These are phyloP conservation scores for Mastomys coucha DNA, from an alignment of 2,113 vertebrate species.

Conservation along the genomic window DNA sequence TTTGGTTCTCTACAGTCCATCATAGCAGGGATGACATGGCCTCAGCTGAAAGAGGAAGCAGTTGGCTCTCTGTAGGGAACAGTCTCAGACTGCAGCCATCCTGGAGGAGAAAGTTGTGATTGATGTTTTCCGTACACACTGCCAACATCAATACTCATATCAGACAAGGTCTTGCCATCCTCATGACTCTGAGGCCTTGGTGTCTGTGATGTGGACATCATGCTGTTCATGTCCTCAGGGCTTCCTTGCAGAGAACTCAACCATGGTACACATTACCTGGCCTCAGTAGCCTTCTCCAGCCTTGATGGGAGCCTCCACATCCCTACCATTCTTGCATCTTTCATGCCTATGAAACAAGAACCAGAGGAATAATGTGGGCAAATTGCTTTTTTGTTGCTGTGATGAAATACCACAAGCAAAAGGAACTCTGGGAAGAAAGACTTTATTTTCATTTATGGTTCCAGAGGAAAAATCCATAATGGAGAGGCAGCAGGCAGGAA, in stretches of 20 bases:
- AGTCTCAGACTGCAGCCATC: background rate
- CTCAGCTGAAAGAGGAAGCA: background rate
- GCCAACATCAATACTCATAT: background rate
- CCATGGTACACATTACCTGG: background rate
- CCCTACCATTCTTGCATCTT: background rate
- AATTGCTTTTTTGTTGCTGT: background rate
- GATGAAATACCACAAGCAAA: background rate
- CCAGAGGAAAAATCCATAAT: background rate
- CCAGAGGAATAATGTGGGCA: too few species aligned
- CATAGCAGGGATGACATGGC: too few species aligned
- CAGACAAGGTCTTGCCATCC: background rate
- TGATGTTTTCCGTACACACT: background rate
- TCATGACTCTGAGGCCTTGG: background rate
- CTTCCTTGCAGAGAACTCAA: background rate
- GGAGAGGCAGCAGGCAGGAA: background rate
- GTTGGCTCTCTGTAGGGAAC: background rate
- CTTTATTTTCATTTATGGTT: background rate
- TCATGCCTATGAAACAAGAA: background rate
- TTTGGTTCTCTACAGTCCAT: background rate
- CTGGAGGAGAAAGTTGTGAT: background rate
- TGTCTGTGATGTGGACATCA: background rate
- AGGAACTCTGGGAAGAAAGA: background rate
- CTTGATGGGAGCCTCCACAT: background rate
- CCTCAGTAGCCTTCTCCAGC: background rate
- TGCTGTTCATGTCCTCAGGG: background rate